Base-by-base conservation (phyloP, 2,113 vertebrate genomes). In the Lagenorhynchus albirostris region DNA sequence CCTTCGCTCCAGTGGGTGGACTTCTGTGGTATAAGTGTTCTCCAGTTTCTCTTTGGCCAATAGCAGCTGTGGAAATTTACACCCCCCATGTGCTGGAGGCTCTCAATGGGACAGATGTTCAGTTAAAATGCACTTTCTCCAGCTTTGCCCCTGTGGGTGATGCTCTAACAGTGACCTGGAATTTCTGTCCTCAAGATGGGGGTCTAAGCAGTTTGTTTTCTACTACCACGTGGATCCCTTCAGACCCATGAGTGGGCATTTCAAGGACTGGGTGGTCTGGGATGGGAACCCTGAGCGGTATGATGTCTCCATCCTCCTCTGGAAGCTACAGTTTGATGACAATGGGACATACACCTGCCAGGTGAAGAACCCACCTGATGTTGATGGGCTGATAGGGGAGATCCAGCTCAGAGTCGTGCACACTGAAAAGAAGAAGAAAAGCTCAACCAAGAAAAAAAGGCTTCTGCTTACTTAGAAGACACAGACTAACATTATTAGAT, bases 261-360 rank as follows among this genome's bases (percentile, higher is more conserved):
- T 99, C 92, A 98, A 98, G 68, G 99, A 98, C 74, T 97, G 99
- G 7, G 98, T 99, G 62, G 68, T 63, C 14, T 99, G 99, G 99
- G 99, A 99, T 0, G 99, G 99, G 31, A 99, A 99, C n/a, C 89
- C 99, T 0, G 97, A 98, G 88, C 98, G 98, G 0, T 91, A 98
- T 0, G 99, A 99, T 0, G 99, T 97, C 7, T 99, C 99, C 96
- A 99, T 99, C 87, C 23, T 99, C 0, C 68, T 99, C 70, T 98
- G 98, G 84, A 97, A 99, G 74, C 98, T 99, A 96, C 99, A 99
- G 98, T 99, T 99, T 89, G 98, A 95, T 0, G 99, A 99, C 98
- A 99, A 99, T 0, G 99, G 99, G 17, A 99, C 99, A 0, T 99
- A 99, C 97, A 98, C 98, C 92, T 99, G 99, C 96, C 99, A 99